Percentiles rank a stretch among this genome's conserved stretches.
Conservation (phyloP, 2,888 invertebrate genomes). For the Cybosia mesomella region DNA sequence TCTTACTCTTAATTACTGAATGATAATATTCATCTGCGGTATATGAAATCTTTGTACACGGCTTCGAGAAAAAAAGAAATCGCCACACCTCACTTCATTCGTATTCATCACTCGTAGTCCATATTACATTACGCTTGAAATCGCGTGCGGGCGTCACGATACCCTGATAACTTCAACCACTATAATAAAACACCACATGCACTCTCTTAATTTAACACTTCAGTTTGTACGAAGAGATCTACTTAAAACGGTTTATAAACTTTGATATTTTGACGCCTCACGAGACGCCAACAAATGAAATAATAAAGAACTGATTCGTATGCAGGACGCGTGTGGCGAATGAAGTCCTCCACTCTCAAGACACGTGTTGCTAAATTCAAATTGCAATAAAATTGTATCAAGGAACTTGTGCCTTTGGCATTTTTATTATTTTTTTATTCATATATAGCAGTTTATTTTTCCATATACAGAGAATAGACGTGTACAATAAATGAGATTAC, state of each 20-base stretch:
- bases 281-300: slow-evolving; percentile 77
- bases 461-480: slow-evolving; percentile 19
- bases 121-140: slow-evolving; percentile 81
- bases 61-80: slow-evolving; percentile 69
- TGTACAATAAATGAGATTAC: slow-evolving; percentile 18
- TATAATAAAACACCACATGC: slow-evolving; percentile 30
- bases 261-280: slow-evolving; percentile 79
- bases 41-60: slow-evolving; percentile 50
- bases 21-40: slow-evolving; percentile 45
- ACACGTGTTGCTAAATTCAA: slow-evolving; percentile 56
- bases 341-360: slow-evolving; percentile 60
- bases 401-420: slow-evolving; percentile 32
- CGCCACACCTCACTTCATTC: slow-evolving; percentile 74
- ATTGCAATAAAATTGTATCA: slow-evolving; percentile 50
- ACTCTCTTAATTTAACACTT: slow-evolving; percentile 18
- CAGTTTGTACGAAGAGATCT: slow-evolving; percentile 42
- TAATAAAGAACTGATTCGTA: slow-evolving; percentile 76
- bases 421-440: slow-evolving; percentile 17
- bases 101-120: slow-evolving; percentile 77
- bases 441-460: slow-evolving; percentile 24
- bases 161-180: slow-evolving; percentile 64
- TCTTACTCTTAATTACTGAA: slow-evolving; percentile 46
- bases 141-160: slow-evolving; percentile 76
- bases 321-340: slow-evolving; percentile 66
- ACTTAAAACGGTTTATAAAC: slow-evolving; percentile 52